Evolutionary conservation across 2,888 invertebrate species (phyloP), one percentile per base, ranked within the genome.

Genomic region (Dolichopus griseipennis): DNA sequence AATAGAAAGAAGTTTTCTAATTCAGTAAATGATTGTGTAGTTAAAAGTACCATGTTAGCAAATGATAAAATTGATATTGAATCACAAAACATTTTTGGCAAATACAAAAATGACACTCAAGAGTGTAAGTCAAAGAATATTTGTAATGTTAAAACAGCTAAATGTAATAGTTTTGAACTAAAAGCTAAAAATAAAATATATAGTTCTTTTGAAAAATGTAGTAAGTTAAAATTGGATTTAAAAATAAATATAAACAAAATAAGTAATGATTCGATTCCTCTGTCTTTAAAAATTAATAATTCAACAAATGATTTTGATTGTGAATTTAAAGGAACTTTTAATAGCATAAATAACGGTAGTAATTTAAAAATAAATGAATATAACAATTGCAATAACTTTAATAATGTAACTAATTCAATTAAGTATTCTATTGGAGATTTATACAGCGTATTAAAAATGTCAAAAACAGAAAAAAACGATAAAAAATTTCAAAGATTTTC

Each of bases 401-500:
- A 52, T 52, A 52, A 52, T 52, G n/a, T 18, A 63, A 21, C n/a
- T 15, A 21, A 18, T 6, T 12, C 18, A 2, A 18, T 41, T 41
- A 41, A 41, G 15, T 12, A 61, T 43, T 41, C 68, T 5, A 64
- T 64, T 64, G 64, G 64, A 20, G 64, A 64, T 64, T 12, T 73
- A 18, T 71, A 71, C 52, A 67, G 64, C 9, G 71, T 72, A 52
- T 70, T 70, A 27, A 69, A 71, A 65, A 67, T 67, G 21, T 62
- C 61, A 9, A 75, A 76, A 68, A 67, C 73, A 34, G 75, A 75
- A 67, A 52, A 52, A 52, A 78, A 77, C 69, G 72, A 74, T 64
- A 77, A 75, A 61, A 81, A 79, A 73, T 80, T 80, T 75, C 75
- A 81, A 61, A 75, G 79, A 67, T 79, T 82, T 69, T 82, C 81